Evolutionary conservation across 2,888 invertebrate species (phyloP).

Genomic region (Gibbula magus): DNA sequence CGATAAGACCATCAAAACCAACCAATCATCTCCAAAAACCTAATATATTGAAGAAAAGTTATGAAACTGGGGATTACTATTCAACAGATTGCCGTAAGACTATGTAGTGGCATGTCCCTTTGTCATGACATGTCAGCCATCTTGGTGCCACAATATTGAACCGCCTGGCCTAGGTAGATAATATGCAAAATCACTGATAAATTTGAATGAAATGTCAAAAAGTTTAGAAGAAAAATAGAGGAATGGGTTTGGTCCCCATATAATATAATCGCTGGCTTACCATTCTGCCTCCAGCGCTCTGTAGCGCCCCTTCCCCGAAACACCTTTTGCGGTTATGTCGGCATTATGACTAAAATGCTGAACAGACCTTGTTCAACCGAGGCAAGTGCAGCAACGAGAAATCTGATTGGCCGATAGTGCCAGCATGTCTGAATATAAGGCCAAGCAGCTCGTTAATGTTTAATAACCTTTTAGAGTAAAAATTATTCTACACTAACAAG

Average conservation of each 20-base stretch:
- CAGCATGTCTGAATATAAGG: slow-evolving; percentile 42
- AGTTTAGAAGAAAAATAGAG: neutral
- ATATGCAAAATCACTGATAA: neutral
- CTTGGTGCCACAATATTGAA: neutral
- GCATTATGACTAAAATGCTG: slow-evolving; percentile 42
- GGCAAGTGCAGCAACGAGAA: slow-evolving; percentile 16
- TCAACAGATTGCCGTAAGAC: no score
- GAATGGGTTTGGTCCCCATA: neutral
- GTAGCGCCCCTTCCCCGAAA: slow-evolving; percentile 33
- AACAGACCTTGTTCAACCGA: slow-evolving; percentile 20
- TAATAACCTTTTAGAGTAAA: neutral
- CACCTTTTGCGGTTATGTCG: slow-evolving; percentile 34
- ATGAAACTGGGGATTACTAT: no score
- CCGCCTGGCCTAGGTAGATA: neutral
- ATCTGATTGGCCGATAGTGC: slow-evolving; percentile 48
- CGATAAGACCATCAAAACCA: no score
- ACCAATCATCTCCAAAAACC: no score
- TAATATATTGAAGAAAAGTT: no score
- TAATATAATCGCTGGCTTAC: slow-evolving; percentile 26
- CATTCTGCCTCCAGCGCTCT: slow-evolving; percentile 41
- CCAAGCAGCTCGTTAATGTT: slow-evolving; percentile 14
- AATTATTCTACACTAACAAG: slow-evolving; percentile 18
- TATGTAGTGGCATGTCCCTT: neutral
- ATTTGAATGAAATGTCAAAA: neutral
- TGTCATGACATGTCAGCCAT: slow-evolving; percentile 11